Base-by-base conservation (phyloP, 2,113 vertebrate species). In the Meriones unguiculatus region DNA sequence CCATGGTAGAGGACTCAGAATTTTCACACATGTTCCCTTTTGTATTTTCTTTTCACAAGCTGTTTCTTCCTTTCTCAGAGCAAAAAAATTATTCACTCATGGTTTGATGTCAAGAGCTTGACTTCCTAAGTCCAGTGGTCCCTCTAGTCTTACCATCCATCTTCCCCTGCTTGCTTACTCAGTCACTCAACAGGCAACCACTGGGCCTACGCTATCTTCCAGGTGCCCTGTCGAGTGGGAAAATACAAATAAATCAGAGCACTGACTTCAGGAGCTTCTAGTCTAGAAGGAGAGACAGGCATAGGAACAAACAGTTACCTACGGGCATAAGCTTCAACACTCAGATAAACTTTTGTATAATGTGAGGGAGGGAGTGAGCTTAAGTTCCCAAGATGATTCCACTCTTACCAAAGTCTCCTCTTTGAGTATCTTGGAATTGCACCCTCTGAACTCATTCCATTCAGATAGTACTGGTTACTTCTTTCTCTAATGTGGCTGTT, bases 41-140 rank as follows among this genome's bases (percentile, higher is more conserved):
- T 88, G 54, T 86, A 93, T 91, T 1, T 52, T 46, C 14, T 87
- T 90, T 95, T 82, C 65, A 59, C 35, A 96, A 78, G 89, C 65
- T 75, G 2, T 88, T 96, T 96, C 76, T 93, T 92, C 62, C 75
- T 95, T 90, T 90, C 76, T 95, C 25, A 75, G 64, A 96, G 35
- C 32, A 96, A 59, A 90, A 90, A 90, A 91, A 90, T 46, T 50
- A 62, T 67, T 78, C 54, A 59, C 46, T 91, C 73, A 46, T 84
- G 90, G 41, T 82, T 96, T 78, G 64, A 80, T 90, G 90, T 90
- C 59, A 95, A n/a, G n/a, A 93, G 15, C 46, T 81, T 24, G 41
- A 64, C 14, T 4, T 94, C 95, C 46, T 25, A 81, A 82, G 46
- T 57, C 52, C 32, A 62, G 5, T 4, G 35, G 17, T 52, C 13